phyloP scores from a whole-genome alignment of 2,888 invertebrate genomes.

The Dusona sp. region DNA sequence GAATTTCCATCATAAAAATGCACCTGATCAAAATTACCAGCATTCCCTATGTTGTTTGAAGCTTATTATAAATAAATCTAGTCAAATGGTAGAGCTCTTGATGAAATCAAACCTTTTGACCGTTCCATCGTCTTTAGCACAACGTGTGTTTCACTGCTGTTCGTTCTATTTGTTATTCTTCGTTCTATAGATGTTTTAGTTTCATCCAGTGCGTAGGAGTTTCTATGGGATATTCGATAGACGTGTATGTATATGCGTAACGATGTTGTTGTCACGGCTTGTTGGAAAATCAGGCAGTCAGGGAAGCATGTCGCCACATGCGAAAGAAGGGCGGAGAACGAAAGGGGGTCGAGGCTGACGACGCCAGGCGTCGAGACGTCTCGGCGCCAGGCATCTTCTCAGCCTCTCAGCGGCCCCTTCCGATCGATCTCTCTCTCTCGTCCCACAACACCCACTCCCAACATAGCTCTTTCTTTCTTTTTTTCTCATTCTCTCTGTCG shows the following conservation, averaged over 20 bases:
- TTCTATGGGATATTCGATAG: constrained; percentile 1
- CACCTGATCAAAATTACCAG: not conserved
- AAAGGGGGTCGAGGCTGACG: constrained; percentile 80
- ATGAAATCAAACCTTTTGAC: not conserved
- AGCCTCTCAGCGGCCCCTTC: constrained; percentile 68
- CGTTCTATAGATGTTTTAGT: constrained; percentile 11
- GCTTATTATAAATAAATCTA: not conserved
- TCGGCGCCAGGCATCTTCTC: constrained; percentile 72
- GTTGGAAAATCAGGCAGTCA: constrained; percentile 75
- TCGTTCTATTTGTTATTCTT: not conserved
- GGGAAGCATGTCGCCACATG: constrained; percentile 54
- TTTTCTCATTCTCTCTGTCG: constrained; percentile 64
- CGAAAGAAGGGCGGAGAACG: constrained; percentile 67
- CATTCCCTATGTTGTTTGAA: not conserved
- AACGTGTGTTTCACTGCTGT: not conserved
- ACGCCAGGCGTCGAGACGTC: constrained; percentile 75
- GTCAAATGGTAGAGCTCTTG: not conserved
- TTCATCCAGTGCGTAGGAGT: constrained; percentile 18
- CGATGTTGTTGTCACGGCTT: constrained; percentile 74
- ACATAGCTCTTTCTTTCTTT: constrained; percentile 34
- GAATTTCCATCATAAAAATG: not conserved
- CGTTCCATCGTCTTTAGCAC: not conserved
- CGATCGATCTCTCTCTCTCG: constrained; percentile 74
- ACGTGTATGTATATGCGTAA: constrained; percentile 46
- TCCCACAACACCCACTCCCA: constrained; percentile 61